Evolutionary conservation across 2,888 invertebrate genomes (phyloP).

Genomic region (Gasteruption jaculator): DNA sequence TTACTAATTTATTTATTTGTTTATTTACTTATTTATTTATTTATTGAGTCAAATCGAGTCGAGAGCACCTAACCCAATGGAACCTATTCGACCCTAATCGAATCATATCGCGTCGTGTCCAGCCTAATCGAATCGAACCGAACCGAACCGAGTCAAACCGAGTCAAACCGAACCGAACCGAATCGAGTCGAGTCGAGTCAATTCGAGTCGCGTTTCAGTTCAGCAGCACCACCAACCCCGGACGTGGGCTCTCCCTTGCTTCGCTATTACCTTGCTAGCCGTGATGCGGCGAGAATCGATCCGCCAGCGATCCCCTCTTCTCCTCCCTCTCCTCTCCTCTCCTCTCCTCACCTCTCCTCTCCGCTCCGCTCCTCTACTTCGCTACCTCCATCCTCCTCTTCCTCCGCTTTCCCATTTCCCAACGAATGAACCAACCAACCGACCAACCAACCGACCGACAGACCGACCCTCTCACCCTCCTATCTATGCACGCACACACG

Average conservation of each 20-base stretch:
- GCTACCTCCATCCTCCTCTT: background rate
- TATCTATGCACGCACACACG: too few species aligned
- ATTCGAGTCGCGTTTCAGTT: too few species aligned
- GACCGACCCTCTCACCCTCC: slow-evolving; percentile 15
- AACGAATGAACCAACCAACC: background rate
- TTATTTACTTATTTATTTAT: too few species aligned
- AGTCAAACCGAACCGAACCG: too few species aligned
- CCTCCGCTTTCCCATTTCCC: background rate
- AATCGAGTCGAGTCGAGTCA: too few species aligned
- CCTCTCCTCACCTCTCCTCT: background rate
- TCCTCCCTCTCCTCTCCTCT: background rate
- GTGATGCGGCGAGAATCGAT: slow-evolving; percentile 4
- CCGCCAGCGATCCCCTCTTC: slow-evolving; percentile 1
- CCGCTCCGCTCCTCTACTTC: background rate
- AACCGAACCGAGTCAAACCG: too few species aligned
- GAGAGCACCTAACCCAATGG: too few species aligned
- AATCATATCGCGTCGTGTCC: too few species aligned
- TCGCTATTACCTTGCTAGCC: slow-evolving; percentile 4
- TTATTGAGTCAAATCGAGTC: too few species aligned
- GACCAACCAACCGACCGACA: slow-evolving; percentile 21
- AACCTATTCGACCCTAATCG: too few species aligned
- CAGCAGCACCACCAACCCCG: too few species aligned
- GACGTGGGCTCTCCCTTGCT: slow-evolving; percentile 15
- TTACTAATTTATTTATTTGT: background rate
- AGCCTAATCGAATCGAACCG: too few species aligned